Base-by-base conservation (phyloP, 2,888 invertebrate species). In the Parochlus steinenii region DNA sequence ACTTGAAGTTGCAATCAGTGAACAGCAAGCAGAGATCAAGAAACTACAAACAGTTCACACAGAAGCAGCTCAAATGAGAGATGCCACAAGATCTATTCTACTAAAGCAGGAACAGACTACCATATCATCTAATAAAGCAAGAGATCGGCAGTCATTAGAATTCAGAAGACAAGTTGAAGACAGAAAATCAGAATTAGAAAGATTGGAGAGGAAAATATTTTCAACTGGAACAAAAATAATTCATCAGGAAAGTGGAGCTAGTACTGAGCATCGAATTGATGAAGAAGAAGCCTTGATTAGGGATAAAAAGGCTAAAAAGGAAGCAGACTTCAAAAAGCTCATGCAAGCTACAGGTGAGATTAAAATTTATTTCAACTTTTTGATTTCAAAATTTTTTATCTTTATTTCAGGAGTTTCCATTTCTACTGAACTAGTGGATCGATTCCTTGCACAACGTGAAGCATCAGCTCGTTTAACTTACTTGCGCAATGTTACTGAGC, bases 331-430 rank as follows among this genome's bases (percentile, higher is more conserved):
- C 50, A 73, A 74, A 42, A 71, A 71, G 43, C 61, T 85, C 1
- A 80, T 81, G 66, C 71, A 72, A 50, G 71, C 77, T 1, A 82
- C 83, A 12, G 78, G 77, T 68, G 48, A 40, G n/a, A n/a, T n/a
- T n/a, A n/a, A n/a, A n/a, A n/a, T n/a, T 22, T 22, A 22, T 22
- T 22, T 22, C 23, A 8, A 22, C 23, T 8, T 22, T n/a, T 22
- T 5, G n/a, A 25, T n/a, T 29, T 22, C n/a, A 40, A 7, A 23
- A 23, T 23, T 42, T 34, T 40, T 40, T 46, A 6, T 46, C 71
- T n/a, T n/a, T n/a, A n/a, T n/a, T n/a, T n/a, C n/a, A n/a, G 79
- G 79, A 6, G 81, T 78, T 10, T 76, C 76, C 7, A 73, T 71
- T 32, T 69, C 76, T 0, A 71, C 74, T 38, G 76, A 81, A 47